phyloP scores from a whole-genome alignment of 2,797 vertebrate genomes.

The Bufotes viridis region DNA sequence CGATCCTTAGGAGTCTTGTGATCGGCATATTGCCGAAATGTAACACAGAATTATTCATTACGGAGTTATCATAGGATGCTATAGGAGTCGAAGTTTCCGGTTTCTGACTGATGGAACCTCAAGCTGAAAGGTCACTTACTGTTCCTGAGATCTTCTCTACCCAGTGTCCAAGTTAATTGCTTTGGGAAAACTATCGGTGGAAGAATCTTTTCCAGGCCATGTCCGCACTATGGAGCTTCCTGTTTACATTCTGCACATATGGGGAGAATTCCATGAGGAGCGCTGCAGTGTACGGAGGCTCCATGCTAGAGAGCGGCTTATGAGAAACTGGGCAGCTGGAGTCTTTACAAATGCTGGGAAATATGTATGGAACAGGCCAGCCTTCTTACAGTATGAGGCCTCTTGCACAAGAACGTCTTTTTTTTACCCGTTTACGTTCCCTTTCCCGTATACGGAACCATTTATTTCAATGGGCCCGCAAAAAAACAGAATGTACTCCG shows the following conservation, averaged over 20 bases:
- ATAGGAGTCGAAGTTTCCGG: neutral
- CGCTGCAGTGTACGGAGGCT: fast-evolving
- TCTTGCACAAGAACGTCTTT: no score
- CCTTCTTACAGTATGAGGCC: no score
- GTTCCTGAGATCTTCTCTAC: neutral
- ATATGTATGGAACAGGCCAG: neutral
- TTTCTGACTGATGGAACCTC: slow-evolving; percentile 7
- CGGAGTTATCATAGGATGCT: neutral
- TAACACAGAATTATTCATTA: neutral
- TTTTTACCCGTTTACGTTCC: no score
- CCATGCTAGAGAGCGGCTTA: neutral
- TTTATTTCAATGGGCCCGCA: no score
- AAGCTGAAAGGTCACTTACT: slow-evolving; percentile 2
- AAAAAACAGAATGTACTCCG: no score
- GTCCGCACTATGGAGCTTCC: slow-evolving; percentile 8
- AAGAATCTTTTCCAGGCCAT: slow-evolving; percentile 45
- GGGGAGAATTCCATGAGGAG: slow-evolving; percentile 13
- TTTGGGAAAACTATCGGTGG: slow-evolving; percentile 34
- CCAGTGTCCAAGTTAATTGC: slow-evolving; percentile 12
- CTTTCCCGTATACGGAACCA: no score
- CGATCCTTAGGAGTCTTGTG: neutral
- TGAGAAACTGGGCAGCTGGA: neutral
- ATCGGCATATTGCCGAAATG: neutral
- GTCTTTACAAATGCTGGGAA: neutral
- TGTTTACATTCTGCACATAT: slow-evolving; percentile 7